Evolutionary conservation across 1,140 invertebrate genomes (phyloP).

Genomic region (Drosophila insularis): DNA sequence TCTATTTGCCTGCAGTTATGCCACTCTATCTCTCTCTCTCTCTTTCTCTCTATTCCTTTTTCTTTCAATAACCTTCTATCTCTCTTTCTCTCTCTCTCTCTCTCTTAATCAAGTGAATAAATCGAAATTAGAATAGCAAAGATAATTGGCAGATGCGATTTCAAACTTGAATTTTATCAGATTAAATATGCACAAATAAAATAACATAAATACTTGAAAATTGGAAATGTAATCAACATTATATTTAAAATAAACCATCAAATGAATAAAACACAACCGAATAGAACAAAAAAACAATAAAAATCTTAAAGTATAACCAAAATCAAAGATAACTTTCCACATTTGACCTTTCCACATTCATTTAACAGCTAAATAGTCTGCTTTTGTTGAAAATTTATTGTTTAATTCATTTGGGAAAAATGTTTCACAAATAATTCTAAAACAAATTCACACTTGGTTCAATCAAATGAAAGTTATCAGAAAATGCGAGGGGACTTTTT

Average conservation of each 20-base stretch:
- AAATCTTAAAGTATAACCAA: neutral
- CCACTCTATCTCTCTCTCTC: neutral
- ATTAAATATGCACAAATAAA: conserved; percentile 35
- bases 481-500: no score
- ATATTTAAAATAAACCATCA: conserved; percentile 3
- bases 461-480: no score
- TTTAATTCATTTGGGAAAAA: neutral
- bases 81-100: neutral
- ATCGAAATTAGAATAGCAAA: conserved; percentile 42
- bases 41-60: neutral
- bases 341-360: neutral
- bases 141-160: conserved; percentile 48
- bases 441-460: neutral
- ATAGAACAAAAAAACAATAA: neutral
- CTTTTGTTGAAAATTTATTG: neutral
- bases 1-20: no score
- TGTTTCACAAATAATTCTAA: neutral
- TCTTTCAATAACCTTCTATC: neutral
- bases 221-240: conserved; percentile 28
- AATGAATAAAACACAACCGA: neutral
- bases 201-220: conserved; percentile 6
- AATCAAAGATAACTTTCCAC: neutral
- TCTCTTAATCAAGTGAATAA: conserved; percentile 9
- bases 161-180: conserved; percentile 20
- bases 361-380: neutral